Percentiles rank a stretch among this genome's conserved stretches.
Conservation (phyloP, 2,113 vertebrate species). For the Oryzias melastigma region DNA sequence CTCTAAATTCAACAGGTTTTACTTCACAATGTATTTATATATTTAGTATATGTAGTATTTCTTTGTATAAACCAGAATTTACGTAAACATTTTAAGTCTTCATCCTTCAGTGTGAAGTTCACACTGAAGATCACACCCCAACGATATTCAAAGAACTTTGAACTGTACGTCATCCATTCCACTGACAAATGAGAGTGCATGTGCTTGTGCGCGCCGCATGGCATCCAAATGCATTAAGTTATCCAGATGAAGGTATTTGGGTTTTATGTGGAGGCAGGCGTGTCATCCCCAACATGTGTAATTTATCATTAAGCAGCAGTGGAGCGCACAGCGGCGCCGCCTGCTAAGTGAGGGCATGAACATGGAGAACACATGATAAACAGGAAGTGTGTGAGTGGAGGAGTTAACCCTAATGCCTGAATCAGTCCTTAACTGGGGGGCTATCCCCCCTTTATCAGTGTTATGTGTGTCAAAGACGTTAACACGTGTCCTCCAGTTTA, state of each 20-base stretch:
- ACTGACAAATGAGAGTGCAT: too few relatives aligned
- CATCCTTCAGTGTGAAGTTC: too few relatives aligned
- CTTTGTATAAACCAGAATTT: too few relatives aligned
- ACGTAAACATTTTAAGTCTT: too few relatives aligned
- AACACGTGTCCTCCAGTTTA: constrained; percentile 1
- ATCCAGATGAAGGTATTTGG: constrained; percentile 52
- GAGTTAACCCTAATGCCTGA: constrained; percentile 4
- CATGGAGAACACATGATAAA: constrained; percentile 47
- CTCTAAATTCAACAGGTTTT: too few relatives aligned
- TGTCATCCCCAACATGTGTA: constrained; percentile 51
- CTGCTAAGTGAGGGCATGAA: constrained; percentile 51
- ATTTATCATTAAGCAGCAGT: constrained; percentile 52
- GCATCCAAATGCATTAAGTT: constrained; percentile 31
- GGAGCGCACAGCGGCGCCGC: constrained; percentile 30
- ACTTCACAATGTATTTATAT: too few relatives aligned
- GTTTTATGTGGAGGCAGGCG: constrained; percentile 39
- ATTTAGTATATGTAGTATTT: too few relatives aligned
- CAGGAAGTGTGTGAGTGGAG: constrained; percentile 32
- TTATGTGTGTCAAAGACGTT: constrained; percentile 3
- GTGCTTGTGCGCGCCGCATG: not conserved
- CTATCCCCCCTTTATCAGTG: constrained; percentile 19
- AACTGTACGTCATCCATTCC: too few relatives aligned
- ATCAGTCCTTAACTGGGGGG: too few relatives aligned
- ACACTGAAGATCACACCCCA: too few relatives aligned
- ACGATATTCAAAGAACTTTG: too few relatives aligned